Evolutionary conservation across 2,888 invertebrate species (phyloP).

Genomic region (Coenonympha arcania): DNA sequence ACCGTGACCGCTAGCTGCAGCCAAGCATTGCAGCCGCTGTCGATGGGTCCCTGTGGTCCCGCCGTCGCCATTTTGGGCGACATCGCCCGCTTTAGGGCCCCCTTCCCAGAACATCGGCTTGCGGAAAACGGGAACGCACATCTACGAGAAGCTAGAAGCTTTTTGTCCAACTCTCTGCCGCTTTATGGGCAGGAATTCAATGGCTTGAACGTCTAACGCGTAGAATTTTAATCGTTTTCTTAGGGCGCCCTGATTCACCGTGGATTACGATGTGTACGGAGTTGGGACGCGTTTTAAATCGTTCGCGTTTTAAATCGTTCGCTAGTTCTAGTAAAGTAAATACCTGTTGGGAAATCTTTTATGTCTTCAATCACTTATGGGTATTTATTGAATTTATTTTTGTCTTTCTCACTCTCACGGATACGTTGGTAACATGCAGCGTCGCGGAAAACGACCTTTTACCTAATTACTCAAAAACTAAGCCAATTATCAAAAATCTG

Average conservation of each 20-base stretch:
- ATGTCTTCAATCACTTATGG: not conserved
- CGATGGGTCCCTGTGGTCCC: not conserved
- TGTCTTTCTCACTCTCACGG: too few species aligned
- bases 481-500: too few species aligned
- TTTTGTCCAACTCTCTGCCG: constrained; percentile 19
- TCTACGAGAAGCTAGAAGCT: constrained; percentile 21
- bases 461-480: too few species aligned
- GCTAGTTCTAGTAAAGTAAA: not conserved
- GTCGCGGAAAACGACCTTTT: too few species aligned
- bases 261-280: constrained; percentile 20
- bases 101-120: constrained; percentile 37
- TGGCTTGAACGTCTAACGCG: constrained; percentile 20
- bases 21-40: not conserved
- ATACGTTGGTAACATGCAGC: too few species aligned
- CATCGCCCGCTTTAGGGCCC: constrained; percentile 27
- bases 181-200: constrained; percentile 24
- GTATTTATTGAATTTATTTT: too few species aligned
- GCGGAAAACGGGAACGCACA: constrained; percentile 29
- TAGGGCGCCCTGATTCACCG: constrained; percentile 22
- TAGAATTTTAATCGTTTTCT: constrained; percentile 27
- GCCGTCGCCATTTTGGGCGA: constrained; percentile 42
- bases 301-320: constrained; percentile 1
- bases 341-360: not conserved
- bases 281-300: constrained; percentile 2
- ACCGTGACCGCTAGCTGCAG: constrained; percentile 34